Percentiles rank a stretch among this genome's conserved stretches.
phyloP scores from a whole-genome alignment of 2,797 vertebrate species.

The Gymnodraco acuticeps region DNA sequence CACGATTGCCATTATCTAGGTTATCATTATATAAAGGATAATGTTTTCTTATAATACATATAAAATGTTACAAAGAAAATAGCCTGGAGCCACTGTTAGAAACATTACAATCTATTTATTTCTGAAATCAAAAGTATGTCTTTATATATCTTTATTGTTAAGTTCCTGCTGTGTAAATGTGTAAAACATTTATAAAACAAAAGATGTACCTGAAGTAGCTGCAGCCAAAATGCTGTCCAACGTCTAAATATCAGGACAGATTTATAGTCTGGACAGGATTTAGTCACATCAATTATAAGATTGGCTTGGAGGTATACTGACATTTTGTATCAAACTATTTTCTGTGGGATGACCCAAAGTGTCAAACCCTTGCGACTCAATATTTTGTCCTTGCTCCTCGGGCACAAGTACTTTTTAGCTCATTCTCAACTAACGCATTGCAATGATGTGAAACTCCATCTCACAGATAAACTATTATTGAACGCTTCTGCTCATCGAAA shows the following conservation, averaged over 20 bases:
- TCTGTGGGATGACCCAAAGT: background rate
- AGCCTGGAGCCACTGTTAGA: background rate
- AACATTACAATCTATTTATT: background rate
- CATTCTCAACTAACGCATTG: background rate
- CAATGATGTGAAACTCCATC: constrained; percentile 15
- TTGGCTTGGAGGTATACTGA: background rate
- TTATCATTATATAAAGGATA: background rate
- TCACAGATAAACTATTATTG: constrained; percentile 4
- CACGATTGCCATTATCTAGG: background rate
- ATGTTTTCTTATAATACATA: no score
- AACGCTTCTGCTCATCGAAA: constrained; percentile 6
- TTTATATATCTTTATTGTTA: background rate
- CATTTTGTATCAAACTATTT: constrained; percentile 6
- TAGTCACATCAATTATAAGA: background rate
- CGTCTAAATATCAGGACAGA: background rate
- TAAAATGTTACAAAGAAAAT: background rate
- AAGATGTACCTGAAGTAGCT: background rate
- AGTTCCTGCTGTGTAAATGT: no score
- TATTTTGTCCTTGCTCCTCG: constrained; percentile 21
- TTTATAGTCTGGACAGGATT: background rate
- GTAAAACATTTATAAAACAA: background rate
- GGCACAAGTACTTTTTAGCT: background rate
- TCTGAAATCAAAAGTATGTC: background rate
- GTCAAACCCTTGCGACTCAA: constrained; percentile 11
- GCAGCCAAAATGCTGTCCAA: background rate